These are phyloP conservation scores for Eriosoma lanigerum DNA, from an alignment of 1,140 invertebrate genomes.

Conservation along the genomic window DNA sequence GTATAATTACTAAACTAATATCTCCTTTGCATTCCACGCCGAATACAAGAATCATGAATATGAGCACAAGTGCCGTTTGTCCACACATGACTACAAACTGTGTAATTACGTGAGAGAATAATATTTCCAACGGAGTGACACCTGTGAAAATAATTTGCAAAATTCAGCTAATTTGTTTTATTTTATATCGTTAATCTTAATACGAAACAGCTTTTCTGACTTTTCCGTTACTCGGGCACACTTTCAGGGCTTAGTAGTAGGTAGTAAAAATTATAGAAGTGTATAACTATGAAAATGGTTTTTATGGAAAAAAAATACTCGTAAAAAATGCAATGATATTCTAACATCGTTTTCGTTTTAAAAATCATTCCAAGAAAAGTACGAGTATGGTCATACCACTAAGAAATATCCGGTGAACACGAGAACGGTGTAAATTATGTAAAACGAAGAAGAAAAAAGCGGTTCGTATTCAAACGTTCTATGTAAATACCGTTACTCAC, in stretches of 20 bases:
- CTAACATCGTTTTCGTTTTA: too few relatives aligned
- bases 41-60: slow-evolving; percentile 82
- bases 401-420: too few relatives aligned
- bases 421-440: background rate
- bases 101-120: slow-evolving; percentile 80
- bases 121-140: slow-evolving; percentile 68
- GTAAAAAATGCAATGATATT: too few relatives aligned
- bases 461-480: slow-evolving; percentile 1
- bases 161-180: background rate
- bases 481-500: background rate
- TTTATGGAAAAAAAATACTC: too few relatives aligned
- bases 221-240: too few relatives aligned
- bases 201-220: too few relatives aligned
- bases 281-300: too few relatives aligned
- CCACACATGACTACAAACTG: slow-evolving; percentile 86
- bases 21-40: slow-evolving; percentile 78
- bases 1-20: slow-evolving; percentile 70
- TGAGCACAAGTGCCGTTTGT: slow-evolving; percentile 78
- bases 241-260: too few relatives aligned
- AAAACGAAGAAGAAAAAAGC: background rate
- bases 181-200: background rate
- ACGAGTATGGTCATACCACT: background rate
- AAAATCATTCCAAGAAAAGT: background rate
- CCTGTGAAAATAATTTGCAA: slow-evolving; percentile 55
- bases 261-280: too few relatives aligned